A percentile compares a stretch with the other conserved stretches of the same genome.
Conservation (phyloP, 2,797 vertebrate species). For the Salmo trutta region DNA sequence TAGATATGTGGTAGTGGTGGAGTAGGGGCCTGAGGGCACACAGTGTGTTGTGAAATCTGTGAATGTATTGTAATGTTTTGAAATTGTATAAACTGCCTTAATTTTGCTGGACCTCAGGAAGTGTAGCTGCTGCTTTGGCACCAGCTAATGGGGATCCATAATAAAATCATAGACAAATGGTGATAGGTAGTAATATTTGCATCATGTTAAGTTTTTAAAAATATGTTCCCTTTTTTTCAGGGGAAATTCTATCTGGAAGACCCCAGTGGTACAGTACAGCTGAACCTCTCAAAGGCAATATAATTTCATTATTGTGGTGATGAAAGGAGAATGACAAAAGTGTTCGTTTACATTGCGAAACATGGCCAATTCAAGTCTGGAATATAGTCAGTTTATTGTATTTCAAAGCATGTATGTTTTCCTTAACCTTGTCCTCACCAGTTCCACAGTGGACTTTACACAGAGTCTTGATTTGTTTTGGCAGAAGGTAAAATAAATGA, state of each 20-base stretch:
- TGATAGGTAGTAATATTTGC: background rate
- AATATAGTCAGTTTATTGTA: background rate
- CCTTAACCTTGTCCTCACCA: slow-evolving; percentile 83
- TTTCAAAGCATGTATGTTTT: slow-evolving; percentile 24
- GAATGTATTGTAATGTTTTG: too few species aligned
- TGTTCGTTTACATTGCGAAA: background rate
- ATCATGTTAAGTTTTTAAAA: background rate
- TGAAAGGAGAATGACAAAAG: background rate
- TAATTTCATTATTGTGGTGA: slow-evolving; percentile 79
- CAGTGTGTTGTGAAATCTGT: too few species aligned
- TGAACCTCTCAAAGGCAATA: slow-evolving; percentile 96
- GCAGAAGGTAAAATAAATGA: slow-evolving; percentile 87
- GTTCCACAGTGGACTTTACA: slow-evolving; percentile 97
- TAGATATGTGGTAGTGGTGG: too few species aligned
- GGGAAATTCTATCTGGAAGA: slow-evolving; percentile 96
- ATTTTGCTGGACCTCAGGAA: too few species aligned
- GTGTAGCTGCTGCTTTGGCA: too few species aligned
- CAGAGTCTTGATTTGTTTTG: slow-evolving; percentile 93
- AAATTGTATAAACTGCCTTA: too few species aligned
- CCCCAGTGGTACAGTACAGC: slow-evolving; percentile 90
- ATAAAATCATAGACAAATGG: too few species aligned
- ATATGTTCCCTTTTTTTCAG: slow-evolving; percentile 62
- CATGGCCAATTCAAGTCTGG: background rate
- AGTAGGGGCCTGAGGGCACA: too few species aligned
- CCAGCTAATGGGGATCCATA: too few species aligned